phyloP scores from a whole-genome alignment of 1,140 invertebrate species.

The Druon quercuslanigerum region DNA sequence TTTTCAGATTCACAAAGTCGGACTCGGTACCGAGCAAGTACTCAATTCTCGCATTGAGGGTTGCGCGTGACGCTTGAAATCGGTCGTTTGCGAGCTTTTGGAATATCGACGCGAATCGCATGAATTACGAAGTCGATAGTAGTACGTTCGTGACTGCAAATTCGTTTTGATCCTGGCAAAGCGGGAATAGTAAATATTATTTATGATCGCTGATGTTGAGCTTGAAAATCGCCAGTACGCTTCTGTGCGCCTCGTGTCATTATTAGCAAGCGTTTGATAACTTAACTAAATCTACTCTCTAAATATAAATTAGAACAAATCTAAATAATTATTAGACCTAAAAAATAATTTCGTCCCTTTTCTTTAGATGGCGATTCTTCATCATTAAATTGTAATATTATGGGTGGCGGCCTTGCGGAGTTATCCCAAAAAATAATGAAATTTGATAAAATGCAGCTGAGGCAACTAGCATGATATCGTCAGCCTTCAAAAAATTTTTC shows the following conservation, averaged over 20 bases:
- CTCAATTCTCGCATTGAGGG: slow-evolving; percentile 41
- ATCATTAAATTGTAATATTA: no score
- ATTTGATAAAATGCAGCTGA: no score
- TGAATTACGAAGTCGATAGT: slow-evolving; percentile 4
- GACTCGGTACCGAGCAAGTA: slow-evolving; percentile 38
- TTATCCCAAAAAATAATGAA: no score
- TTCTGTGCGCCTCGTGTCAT: neutral
- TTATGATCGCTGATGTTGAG: neutral
- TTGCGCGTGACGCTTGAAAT: slow-evolving; percentile 30
- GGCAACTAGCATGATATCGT: no score
- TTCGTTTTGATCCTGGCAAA: neutral
- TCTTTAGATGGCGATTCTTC: no score
- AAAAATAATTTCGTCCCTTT: no score
- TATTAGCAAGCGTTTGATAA: no score
- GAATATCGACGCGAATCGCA: slow-evolving; percentile 1
- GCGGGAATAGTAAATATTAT: neutral
- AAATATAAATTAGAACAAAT: no score
- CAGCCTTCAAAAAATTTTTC: no score
- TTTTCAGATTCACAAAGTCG: slow-evolving; percentile 45
- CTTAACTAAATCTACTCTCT: no score
- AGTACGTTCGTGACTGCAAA: neutral
- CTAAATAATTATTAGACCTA: no score
- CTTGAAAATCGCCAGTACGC: neutral
- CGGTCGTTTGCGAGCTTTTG: neutral
- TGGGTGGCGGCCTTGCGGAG: no score